Conservation (phyloP, 92 coral and sea anemone species). For the Zoanthus sansibaricus region DNA sequence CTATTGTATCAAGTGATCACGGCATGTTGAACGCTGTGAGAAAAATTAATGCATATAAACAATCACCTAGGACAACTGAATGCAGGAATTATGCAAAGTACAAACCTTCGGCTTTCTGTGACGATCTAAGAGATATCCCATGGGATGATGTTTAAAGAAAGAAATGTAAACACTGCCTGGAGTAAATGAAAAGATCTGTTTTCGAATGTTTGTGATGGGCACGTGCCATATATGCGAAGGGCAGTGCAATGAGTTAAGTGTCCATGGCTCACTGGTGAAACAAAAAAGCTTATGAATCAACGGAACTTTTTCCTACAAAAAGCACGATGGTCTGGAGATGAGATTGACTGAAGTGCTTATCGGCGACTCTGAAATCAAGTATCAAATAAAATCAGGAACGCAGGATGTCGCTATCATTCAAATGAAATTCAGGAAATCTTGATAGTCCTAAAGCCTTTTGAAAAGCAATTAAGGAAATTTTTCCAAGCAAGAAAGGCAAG, state of each 20-base stretch:
- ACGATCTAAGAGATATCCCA: too few species aligned
- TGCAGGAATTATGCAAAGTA: too few species aligned
- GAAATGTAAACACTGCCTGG: too few species aligned
- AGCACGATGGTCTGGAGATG: constrained; percentile 44
- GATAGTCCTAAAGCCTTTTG: constrained; percentile 50
- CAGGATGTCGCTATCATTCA: constrained; percentile 17
- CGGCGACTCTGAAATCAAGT: constrained; percentile 62
- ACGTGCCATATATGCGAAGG: constrained; percentile 33
- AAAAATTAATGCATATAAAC: too few species aligned
- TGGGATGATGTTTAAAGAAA: too few species aligned
- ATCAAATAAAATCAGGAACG: constrained; percentile 46
- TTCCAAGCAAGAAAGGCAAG: constrained; percentile 38
- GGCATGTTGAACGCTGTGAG: too few species aligned
- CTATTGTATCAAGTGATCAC: too few species aligned
- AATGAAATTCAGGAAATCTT: constrained; percentile 42
- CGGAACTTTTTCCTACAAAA: constrained; percentile 48
- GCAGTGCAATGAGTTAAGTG: constrained; percentile 20
- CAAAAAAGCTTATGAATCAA: constrained; percentile 49
- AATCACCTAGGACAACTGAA: too few species aligned
- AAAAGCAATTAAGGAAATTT: constrained; percentile 26
- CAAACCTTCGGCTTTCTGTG: too few species aligned
- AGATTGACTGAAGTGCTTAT: constrained; percentile 58
- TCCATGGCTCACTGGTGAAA: constrained; percentile 44
- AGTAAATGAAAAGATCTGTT: too few species aligned
- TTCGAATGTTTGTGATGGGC: background rate